Conservation (phyloP, 2,888 invertebrate species). For the Rhamnusium bicolor region DNA sequence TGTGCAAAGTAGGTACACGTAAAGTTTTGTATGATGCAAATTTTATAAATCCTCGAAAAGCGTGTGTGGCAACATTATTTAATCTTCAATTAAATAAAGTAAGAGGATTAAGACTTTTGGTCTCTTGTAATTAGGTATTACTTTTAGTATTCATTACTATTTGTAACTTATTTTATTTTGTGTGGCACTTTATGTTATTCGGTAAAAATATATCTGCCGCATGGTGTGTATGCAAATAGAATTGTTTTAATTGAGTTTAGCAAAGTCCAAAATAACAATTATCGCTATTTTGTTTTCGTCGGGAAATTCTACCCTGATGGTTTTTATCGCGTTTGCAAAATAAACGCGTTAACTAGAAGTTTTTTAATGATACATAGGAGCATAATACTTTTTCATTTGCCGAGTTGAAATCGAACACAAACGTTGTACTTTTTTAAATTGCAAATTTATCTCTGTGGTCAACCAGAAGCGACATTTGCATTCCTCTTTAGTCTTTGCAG, state of each 20-base stretch:
- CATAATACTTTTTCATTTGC: slow-evolving; percentile 4
- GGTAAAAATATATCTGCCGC: neutral
- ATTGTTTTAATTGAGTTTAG: slow-evolving; percentile 20
- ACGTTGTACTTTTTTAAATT: slow-evolving; percentile 26
- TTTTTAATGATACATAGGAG: neutral
- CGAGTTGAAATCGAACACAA: neutral
- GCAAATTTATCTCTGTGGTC: slow-evolving; percentile 16
- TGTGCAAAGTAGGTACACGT: too few species aligned
- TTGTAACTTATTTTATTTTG: too few species aligned
- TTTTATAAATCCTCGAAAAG: too few species aligned
- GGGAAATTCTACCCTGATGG: neutral
- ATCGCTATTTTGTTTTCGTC: slow-evolving; percentile 8
- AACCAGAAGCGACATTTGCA: neutral
- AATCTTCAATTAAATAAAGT: too few species aligned
- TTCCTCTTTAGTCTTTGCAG: neutral
- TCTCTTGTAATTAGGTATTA: too few species aligned
- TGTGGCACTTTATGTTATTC: neutral
- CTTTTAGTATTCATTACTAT: too few species aligned
- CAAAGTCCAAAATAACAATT: slow-evolving; percentile 20
- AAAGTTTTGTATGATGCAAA: too few species aligned
- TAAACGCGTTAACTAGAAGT: neutral
- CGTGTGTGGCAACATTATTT: too few species aligned
- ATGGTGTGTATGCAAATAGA: slow-evolving; percentile 5
- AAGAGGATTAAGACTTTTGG: too few species aligned
- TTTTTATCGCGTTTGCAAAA: neutral